Percentiles rank a stretch among this genome's conserved stretches.
phyloP scores from a whole-genome alignment of 1,140 invertebrate species.

The Phymastichus coffea region DNA sequence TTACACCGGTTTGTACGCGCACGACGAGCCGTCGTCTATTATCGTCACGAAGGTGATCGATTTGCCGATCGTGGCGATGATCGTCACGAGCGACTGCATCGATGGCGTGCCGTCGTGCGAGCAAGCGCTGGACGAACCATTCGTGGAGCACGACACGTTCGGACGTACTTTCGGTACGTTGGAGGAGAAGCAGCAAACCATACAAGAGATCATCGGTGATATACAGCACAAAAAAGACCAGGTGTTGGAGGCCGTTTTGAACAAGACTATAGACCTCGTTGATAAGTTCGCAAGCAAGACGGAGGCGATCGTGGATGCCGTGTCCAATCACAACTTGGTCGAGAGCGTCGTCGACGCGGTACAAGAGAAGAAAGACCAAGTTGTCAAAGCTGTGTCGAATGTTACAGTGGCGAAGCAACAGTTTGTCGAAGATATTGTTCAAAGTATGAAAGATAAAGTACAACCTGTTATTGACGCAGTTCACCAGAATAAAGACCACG shows the following conservation, averaged over 20 bases:
- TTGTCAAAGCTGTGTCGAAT: too few relatives aligned
- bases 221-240: neutral
- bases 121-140: neutral
- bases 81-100: constrained; percentile 31
- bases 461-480: too few relatives aligned
- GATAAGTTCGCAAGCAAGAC: neutral
- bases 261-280: neutral
- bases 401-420: too few relatives aligned
- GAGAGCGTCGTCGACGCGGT: too few relatives aligned
- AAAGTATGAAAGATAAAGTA: too few relatives aligned
- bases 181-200: neutral
- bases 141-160: neutral
- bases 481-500: too few relatives aligned
- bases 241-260: neutral
- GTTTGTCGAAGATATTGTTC: too few relatives aligned
- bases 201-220: neutral
- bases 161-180: too few relatives aligned
- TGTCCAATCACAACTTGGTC: too few relatives aligned
- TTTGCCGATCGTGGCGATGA: constrained; percentile 30
- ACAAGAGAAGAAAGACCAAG: too few relatives aligned
- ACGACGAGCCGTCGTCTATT: constrained; percentile 7
- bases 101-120: constrained; percentile 31
- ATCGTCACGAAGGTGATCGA: constrained; percentile 31
- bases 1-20: neutral
- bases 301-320: neutral